These are phyloP conservation scores for Riptortus pedestris DNA, from an alignment of 1,140 invertebrate genomes.

Conservation along the genomic window DNA sequence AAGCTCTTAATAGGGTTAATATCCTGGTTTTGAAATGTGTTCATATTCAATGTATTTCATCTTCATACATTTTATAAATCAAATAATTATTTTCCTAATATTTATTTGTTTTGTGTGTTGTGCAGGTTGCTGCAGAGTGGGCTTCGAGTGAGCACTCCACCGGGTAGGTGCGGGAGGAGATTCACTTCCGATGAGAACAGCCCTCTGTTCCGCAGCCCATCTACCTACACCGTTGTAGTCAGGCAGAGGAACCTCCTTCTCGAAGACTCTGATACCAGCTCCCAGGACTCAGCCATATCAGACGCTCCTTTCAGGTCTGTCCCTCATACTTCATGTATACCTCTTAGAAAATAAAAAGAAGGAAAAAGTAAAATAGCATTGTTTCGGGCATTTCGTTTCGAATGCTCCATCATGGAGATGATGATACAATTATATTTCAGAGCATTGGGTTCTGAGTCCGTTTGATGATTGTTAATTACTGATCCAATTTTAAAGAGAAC, in stretches of 20 bases:
- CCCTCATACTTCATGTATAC: not conserved
- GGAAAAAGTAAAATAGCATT: too few relatives aligned
- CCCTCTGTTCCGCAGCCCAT: not conserved
- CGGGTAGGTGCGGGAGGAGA: slow-evolving; percentile 8
- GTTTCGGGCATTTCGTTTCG: too few relatives aligned
- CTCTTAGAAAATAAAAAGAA: not conserved
- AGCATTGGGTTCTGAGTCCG: slow-evolving; percentile 3
- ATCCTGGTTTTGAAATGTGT: too few relatives aligned
- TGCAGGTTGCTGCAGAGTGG: slow-evolving; percentile 22
- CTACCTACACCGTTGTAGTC: slow-evolving; percentile 12
- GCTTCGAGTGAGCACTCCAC: slow-evolving; percentile 23
- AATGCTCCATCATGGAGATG: not conserved
- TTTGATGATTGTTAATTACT: not conserved
- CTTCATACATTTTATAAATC: too few relatives aligned
- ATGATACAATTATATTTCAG: not conserved
- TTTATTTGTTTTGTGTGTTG: not conserved
- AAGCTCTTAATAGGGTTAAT: too few relatives aligned
- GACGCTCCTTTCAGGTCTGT: slow-evolving; percentile 26
- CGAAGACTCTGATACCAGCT: slow-evolving; percentile 42
- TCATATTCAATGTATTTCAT: too few relatives aligned
- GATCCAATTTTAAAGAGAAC: not conserved
- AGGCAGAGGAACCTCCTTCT: slow-evolving; percentile 25
- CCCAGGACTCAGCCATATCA: slow-evolving; percentile 44
- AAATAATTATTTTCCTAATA: not conserved
- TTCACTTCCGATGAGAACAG: slow-evolving; percentile 22